These are phyloP conservation scores for Pseudomyrmex concolor DNA, from an alignment of 1,140 invertebrate genomes.

Conservation along the genomic window DNA sequence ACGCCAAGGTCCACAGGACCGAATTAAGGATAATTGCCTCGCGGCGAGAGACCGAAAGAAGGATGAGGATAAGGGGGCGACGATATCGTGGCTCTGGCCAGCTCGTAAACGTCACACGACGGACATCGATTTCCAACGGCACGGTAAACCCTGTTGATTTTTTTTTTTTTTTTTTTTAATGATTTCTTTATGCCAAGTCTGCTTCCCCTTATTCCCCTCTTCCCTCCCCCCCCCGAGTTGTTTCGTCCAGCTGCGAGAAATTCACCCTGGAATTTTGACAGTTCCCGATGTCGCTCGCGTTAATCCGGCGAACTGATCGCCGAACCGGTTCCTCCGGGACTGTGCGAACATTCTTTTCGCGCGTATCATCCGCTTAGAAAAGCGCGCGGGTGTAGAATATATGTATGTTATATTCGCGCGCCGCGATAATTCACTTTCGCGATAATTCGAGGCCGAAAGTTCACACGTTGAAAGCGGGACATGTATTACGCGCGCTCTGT, in stretches of 20 bases:
- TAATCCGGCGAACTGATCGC: conserved; percentile 3
- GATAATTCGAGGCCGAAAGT: too few species aligned
- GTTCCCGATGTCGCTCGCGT: background rate
- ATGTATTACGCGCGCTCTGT: background rate
- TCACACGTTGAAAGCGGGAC: too few species aligned
- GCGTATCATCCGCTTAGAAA: background rate
- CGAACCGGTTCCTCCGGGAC: background rate
- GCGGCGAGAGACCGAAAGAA: conserved; percentile 34
- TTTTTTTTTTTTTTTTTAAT: background rate
- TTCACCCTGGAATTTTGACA: background rate
- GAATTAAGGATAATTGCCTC: conserved; percentile 82
- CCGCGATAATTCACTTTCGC: too few species aligned
- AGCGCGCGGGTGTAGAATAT: too few species aligned
- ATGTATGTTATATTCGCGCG: too few species aligned
- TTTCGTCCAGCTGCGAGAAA: background rate
- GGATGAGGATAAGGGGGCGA: conserved; percentile 25
- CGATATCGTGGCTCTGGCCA: conserved; percentile 57
- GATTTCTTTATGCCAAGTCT: conserved; percentile 4
- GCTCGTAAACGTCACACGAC: conserved; percentile 62
- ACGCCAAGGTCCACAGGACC: conserved; percentile 59
- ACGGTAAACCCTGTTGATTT: conserved; percentile 30
- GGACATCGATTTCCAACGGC: conserved; percentile 60
- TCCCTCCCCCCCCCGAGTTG: too few species aligned
- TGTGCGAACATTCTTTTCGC: background rate
- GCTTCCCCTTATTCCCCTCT: too few species aligned